Percentiles rank a stretch among this genome's conserved stretches.
phyloP scores from a whole-genome alignment of 2,888 invertebrate genomes.

The Cephus rjabovi region DNA sequence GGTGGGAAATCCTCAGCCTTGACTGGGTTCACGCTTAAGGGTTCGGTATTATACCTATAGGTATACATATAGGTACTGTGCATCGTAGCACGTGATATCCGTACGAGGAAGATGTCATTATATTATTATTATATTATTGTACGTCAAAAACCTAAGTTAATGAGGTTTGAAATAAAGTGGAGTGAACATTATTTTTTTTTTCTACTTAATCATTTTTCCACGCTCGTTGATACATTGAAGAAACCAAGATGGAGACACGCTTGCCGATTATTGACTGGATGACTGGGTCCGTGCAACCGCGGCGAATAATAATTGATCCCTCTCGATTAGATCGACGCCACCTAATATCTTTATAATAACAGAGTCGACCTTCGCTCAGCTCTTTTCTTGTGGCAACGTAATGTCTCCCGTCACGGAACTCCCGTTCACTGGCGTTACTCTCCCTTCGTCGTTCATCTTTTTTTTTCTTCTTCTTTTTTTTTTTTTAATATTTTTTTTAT shows the following conservation, averaged over 20 bases:
- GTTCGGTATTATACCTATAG: background rate
- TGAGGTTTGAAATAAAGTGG: background rate
- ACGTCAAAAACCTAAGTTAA: background rate
- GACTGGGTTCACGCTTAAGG: constrained; percentile 25
- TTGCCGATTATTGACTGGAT: background rate
- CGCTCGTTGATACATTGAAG: background rate
- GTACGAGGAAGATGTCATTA: background rate
- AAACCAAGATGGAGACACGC: background rate
- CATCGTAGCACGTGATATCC: background rate
- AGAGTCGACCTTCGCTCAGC: constrained; percentile 41
- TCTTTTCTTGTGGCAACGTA: constrained; percentile 35
- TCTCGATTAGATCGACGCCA: constrained; percentile 35
- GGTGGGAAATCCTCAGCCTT: constrained; percentile 48
- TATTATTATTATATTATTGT: background rate
- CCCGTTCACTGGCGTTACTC: constrained; percentile 18
- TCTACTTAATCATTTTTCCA: background rate
- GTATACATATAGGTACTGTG: background rate
- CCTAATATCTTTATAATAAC: constrained; percentile 35
- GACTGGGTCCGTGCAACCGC: constrained; percentile 11
- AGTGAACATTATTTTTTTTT: background rate
- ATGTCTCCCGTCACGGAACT: constrained; percentile 46
- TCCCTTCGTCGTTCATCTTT: constrained; percentile 8
- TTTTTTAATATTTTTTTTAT: background rate
- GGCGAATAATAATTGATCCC: constrained; percentile 40
- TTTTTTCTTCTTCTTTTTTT: background rate